These are phyloP conservation scores for Crax fasciolata DNA, from an alignment of 2,797 vertebrate species.

Conservation along the genomic window DNA sequence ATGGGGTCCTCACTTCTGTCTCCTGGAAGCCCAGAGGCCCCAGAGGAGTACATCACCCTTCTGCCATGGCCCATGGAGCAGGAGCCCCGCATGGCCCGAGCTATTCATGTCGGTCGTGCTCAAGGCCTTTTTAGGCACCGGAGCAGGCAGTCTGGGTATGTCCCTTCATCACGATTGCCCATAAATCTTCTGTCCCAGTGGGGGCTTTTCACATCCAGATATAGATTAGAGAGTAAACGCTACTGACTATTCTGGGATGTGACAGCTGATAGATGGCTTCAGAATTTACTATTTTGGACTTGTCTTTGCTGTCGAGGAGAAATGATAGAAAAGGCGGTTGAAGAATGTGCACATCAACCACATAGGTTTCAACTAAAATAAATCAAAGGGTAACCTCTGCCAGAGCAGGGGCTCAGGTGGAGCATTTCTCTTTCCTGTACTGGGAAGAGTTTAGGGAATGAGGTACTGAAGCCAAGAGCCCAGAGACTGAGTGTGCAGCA, in stretches of 20 bases:
- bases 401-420: background rate
- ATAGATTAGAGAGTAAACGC: conserved; percentile 62
- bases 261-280: conserved; percentile 47
- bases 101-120: background rate
- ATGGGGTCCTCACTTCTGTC: background rate
- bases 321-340: background rate
- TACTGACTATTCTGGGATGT: conserved; percentile 44
- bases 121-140: conserved; percentile 41
- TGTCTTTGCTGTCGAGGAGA: background rate
- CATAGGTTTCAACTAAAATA: background rate
- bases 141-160: background rate
- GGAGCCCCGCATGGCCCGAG: background rate
- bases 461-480: background rate
- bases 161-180: conserved; percentile 9
- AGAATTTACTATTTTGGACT: conserved; percentile 55
- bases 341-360: background rate
- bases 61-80: background rate
- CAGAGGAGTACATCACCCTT: background rate
- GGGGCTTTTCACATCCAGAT: conserved; percentile 62
- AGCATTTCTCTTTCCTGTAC: background rate
- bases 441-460: background rate
- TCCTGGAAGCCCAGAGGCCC: background rate
- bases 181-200: conserved; percentile 47
- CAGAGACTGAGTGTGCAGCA: background rate
- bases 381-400: background rate